These are phyloP conservation scores for Panthera leo DNA, from an alignment of 2,113 vertebrate genomes.

Conservation along the genomic window DNA sequence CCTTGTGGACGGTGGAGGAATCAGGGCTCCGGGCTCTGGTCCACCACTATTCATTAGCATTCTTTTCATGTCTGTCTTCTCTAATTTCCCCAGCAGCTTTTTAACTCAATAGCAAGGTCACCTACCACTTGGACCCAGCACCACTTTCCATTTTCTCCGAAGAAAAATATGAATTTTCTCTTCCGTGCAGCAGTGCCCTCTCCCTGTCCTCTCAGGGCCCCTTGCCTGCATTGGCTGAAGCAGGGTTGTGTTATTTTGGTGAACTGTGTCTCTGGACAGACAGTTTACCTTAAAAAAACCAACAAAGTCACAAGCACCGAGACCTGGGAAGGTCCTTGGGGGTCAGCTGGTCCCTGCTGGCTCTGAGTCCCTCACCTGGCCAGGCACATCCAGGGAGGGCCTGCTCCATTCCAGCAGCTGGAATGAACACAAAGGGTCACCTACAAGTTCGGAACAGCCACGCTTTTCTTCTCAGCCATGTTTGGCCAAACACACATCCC, in stretches of 20 bases:
- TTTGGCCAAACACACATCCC: not conserved
- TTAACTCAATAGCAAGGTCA: slow-evolving; percentile 57
- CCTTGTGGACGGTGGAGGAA: not conserved
- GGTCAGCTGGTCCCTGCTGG: not conserved
- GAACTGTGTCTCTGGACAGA: not conserved
- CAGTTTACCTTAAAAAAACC: not conserved
- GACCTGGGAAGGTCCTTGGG: not conserved
- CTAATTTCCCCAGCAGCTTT: slow-evolving; percentile 30
- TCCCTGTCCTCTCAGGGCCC: not conserved
- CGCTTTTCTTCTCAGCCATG: not conserved
- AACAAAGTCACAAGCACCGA: not conserved
- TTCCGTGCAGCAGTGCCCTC: not conserved
- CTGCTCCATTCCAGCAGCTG: fast-evolving
- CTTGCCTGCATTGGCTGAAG: fast-evolving
- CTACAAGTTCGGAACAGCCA: fast-evolving
- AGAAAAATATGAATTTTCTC: not conserved
- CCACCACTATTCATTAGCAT: not conserved
- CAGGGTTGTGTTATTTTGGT: not conserved
- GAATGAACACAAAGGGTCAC: not conserved
- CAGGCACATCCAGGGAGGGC: not conserved
- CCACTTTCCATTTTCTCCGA: not conserved
- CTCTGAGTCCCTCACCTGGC: not conserved
- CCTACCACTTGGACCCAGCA: slow-evolving; percentile 18
- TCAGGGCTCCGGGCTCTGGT: not conserved
- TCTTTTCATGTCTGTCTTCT: slow-evolving; percentile 1